These are phyloP conservation scores for Cirrhinus mrigala DNA, from an alignment of 2,797 vertebrate genomes.

Conservation along the genomic window DNA sequence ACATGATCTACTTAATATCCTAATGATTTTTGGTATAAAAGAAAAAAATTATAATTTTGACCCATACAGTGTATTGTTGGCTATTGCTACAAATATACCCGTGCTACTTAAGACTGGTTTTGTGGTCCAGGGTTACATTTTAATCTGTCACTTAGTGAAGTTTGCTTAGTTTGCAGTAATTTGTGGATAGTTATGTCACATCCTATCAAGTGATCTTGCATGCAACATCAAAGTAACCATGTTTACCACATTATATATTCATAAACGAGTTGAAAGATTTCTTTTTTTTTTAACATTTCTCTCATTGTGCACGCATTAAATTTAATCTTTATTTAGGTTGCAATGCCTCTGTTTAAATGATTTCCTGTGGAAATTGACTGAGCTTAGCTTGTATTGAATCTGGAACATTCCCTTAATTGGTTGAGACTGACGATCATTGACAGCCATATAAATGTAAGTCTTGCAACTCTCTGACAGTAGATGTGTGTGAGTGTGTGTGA, in stretches of 20 bases:
- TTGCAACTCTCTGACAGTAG: constrained; percentile 27
- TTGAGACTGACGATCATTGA: constrained; percentile 50
- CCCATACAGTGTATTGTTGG: too few species aligned
- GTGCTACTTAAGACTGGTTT: too few species aligned
- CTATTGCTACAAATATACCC: too few species aligned
- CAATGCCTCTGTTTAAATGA: neutral
- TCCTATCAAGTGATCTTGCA: neutral
- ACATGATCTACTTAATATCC: too few species aligned
- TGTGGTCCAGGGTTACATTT: too few species aligned
- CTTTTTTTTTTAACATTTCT: neutral
- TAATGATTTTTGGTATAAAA: too few species aligned
- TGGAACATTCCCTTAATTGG: constrained; percentile 60
- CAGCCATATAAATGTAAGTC: constrained; percentile 60
- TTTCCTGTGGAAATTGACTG: neutral
- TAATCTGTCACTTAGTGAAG: too few species aligned
- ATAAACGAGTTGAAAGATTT: neutral
- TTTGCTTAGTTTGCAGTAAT: too few species aligned
- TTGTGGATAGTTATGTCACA: too few species aligned
- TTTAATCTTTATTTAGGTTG: neutral
- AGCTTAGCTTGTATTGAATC: constrained; percentile 2
- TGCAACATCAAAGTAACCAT: neutral
- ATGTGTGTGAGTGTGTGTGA: neutral
- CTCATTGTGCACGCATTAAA: neutral
- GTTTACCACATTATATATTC: neutral
- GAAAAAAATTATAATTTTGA: too few species aligned